Percentiles rank a stretch among this genome's conserved stretches.
phyloP scores from a whole-genome alignment of 2,113 vertebrate species.

The Scytalopus superciliaris region DNA sequence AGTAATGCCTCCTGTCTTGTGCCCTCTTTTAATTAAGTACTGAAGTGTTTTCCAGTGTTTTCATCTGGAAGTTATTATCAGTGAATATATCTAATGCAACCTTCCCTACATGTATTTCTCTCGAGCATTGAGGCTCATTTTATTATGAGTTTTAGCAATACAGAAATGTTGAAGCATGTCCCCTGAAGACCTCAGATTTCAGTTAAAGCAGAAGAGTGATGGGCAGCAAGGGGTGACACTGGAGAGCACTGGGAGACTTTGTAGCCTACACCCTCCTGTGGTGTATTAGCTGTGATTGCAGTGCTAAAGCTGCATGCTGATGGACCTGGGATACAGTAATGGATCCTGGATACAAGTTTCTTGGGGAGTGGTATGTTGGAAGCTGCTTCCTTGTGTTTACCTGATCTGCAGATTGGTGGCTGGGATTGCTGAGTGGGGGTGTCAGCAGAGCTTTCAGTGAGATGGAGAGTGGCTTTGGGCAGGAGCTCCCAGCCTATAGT shows the following conservation, averaged over 20 bases:
- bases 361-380: background rate
- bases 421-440: background rate
- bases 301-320: background rate
- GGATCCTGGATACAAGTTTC: background rate
- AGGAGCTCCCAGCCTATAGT: background rate
- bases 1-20: background rate
- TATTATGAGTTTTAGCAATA: background rate
- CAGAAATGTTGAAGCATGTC: background rate
- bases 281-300: background rate
- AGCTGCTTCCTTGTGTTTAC: background rate
- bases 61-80: background rate
- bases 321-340: background rate
- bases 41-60: background rate
- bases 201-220: background rate
- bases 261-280: background rate
- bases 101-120: rapidly evolving
- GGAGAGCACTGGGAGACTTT: background rate
- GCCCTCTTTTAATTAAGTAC: background rate
- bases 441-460: background rate
- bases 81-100: background rate
- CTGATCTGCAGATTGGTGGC: background rate
- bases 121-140: background rate
- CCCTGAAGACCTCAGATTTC: background rate
- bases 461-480: background rate
- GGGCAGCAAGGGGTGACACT: background rate